Evolutionary conservation across 2,888 invertebrate species (phyloP), one percentile per base, ranked within the genome.

Genomic region (Chrysolina americana): DNA sequence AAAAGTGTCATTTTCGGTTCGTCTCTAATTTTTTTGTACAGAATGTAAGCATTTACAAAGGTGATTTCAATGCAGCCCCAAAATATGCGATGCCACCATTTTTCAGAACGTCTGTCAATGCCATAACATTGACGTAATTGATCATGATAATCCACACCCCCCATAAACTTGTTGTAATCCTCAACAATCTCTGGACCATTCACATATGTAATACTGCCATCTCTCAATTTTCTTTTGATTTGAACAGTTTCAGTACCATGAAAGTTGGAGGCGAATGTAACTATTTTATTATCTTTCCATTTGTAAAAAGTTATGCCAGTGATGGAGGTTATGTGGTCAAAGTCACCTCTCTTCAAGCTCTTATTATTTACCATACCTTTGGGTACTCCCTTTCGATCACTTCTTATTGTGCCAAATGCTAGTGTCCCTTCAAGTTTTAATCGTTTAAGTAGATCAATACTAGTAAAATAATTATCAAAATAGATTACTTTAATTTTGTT

Each of bases 241-340:
- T 63, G 9, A 9, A 41, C 41, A 13, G 70, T 63, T 47, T 68
- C 56, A 36, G 56, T 53, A 19, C 68, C 68, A 68, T 68, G 53
- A 68, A 68, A 68, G 17, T 68, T 56, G 17, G 68, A 68, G 23
- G 70, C 70, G 10, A 64, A 50, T 15, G 63, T 63, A 63, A 70
- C 70, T 53, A 70, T 36, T 70, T 15, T 63, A 63, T 70, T 70
- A 48, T 70, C 70, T n/a, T 70, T 70, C 70, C 64, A 70, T 63
- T 63, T 70, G 70, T 28, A 70, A 48, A 64, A 70, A 47, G 70
- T 64, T 9, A 70, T 70, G 28, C 70, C 70, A 50, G 64, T 70
- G 19, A 64, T 70, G 15, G 70, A 70, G 44, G 64, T 70, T 48
- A 6, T 64, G 50, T 70, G 56, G 15, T 53, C 68, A 36, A 23